Conservation (phyloP, 1,140 invertebrate genomes). For the Copidosoma floridanum region DNA sequence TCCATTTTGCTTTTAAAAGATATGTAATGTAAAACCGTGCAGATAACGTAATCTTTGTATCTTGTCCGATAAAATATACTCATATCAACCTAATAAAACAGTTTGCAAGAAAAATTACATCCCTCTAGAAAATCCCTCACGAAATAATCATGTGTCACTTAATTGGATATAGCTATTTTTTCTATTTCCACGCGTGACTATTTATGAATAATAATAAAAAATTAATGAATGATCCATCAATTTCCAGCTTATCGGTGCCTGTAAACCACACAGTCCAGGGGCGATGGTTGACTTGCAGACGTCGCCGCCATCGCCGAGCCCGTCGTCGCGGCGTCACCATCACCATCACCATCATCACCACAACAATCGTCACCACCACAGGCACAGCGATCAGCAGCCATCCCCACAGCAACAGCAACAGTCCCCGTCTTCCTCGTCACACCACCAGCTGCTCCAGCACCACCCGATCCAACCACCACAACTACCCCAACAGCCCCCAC, state of each 20-base stretch:
- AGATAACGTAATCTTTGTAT: too few relatives aligned
- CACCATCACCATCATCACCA: slow-evolving; percentile 53
- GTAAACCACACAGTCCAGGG: slow-evolving; percentile 44
- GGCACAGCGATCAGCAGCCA: slow-evolving; percentile 50
- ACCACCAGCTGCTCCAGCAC: slow-evolving; percentile 41
- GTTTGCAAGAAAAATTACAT: too few relatives aligned
- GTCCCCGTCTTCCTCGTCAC: too few relatives aligned
- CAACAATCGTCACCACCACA: slow-evolving; percentile 52
- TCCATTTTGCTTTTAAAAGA: not conserved
- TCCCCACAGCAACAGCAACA: slow-evolving; percentile 50
- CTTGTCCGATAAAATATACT: too few relatives aligned
- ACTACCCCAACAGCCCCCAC: slow-evolving; percentile 20
- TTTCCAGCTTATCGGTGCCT: slow-evolving; percentile 43
- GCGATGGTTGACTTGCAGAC: slow-evolving; percentile 53
- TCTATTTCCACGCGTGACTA: not conserved
- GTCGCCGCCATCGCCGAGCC: too few relatives aligned
- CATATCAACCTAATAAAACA: not conserved
- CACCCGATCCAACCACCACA: slow-evolving; percentile 55
- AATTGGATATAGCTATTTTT: not conserved
- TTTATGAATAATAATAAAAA: not conserved
- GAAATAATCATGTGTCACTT: too few relatives aligned
- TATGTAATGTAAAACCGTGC: not conserved
- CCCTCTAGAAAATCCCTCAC: too few relatives aligned
- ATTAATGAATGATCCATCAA: not conserved
- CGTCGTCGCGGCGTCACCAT: slow-evolving; percentile 42